Conservation (phyloP, 2,888 invertebrate species). For the Cepaea hortensis region DNA sequence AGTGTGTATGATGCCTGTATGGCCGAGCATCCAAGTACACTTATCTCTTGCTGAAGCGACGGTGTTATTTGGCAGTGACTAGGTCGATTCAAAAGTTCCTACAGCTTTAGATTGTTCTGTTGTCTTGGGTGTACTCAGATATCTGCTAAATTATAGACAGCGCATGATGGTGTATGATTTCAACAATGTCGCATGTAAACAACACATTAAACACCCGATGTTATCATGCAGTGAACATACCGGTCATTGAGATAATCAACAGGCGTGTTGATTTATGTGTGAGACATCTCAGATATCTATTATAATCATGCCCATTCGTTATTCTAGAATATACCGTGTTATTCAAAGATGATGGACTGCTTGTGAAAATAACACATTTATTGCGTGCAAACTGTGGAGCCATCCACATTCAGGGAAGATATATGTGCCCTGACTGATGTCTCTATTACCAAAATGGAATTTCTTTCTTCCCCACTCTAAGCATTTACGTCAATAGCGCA, state of each 20-base stretch:
- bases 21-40: too few species aligned
- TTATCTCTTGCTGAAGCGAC: too few species aligned
- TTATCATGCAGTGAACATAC: not conserved
- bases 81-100: too few species aligned
- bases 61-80: too few species aligned
- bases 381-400: conserved; percentile 3
- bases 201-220: not conserved
- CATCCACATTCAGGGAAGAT: not conserved
- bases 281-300: not conserved
- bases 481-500: not conserved
- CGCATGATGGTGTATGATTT: too few species aligned
- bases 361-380: not conserved
- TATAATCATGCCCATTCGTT: conserved; percentile 2
- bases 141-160: too few species aligned
- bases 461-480: not conserved
- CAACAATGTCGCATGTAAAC: too few species aligned
- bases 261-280: not conserved
- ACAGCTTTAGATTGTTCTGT: too few species aligned
- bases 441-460: not conserved
- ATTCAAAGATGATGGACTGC: conserved; percentile 17
- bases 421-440: not conserved
- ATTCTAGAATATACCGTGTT: not conserved
- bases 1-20: too few species aligned
- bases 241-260: not conserved
- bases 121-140: too few species aligned